These are phyloP conservation scores for Halocynthia aurantium DNA, from an alignment of 23 tunicate genomes.

Conservation along the genomic window DNA sequence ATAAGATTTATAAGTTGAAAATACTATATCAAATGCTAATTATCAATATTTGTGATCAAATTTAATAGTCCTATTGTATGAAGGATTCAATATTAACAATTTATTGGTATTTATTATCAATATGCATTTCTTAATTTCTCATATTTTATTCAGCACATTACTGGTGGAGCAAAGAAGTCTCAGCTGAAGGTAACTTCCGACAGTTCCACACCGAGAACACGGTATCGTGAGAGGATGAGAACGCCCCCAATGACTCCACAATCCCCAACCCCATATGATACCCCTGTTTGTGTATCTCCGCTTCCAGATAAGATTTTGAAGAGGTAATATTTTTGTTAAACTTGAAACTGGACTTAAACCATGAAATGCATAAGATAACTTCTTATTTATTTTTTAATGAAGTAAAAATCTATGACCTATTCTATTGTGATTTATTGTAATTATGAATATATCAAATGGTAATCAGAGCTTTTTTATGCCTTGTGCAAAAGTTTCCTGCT, in stretches of 20 bases:
- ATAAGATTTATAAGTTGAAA: background rate
- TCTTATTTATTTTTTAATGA: no score
- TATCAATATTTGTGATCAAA: background rate
- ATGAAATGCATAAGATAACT: no score
- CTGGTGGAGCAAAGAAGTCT: constrained; percentile 4
- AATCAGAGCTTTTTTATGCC: no score
- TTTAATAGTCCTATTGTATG: background rate
- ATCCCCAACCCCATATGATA: constrained; percentile 1
- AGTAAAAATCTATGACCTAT: no score
- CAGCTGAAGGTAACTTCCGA: background rate
- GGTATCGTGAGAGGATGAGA: constrained; percentile 8
- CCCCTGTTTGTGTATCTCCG: background rate
- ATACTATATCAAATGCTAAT: background rate
- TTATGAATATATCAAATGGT: no score
- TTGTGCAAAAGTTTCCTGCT: no score
- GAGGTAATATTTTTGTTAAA: background rate
- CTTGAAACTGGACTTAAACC: no score
- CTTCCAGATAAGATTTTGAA: background rate
- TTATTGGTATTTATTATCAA: no score
- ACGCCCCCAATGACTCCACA: background rate
- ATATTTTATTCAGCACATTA: background rate
- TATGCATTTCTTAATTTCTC: no score
- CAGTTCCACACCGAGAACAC: background rate
- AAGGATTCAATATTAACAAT: no score
- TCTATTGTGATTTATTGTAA: no score